phyloP scores from a whole-genome alignment of 53 echinoderm and acorn worm species.

The Temnopleurus reevesii region DNA sequence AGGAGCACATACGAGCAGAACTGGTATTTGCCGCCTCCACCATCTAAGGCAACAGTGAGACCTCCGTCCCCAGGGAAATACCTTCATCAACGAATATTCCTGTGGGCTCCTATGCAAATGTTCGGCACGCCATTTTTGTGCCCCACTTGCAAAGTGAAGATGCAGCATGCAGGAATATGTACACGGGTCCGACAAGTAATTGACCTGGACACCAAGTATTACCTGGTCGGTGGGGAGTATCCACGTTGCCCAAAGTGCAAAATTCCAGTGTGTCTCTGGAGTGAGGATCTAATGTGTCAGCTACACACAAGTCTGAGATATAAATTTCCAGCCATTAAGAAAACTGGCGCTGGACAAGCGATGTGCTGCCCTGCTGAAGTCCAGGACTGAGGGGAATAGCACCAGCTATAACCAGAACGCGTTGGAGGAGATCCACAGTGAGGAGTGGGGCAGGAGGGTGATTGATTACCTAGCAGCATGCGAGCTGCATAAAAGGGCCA shows the following conservation, averaged over 20 bases:
- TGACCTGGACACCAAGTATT: constrained; percentile 53
- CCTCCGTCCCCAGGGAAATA: constrained; percentile 31
- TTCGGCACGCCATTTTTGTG: constrained; percentile 52
- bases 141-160: constrained; percentile 33
- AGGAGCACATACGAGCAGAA: background rate
- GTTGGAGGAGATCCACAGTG: constrained; percentile 62
- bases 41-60: background rate
- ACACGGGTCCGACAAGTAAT: constrained; percentile 53
- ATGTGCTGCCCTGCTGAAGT: constrained; percentile 62
- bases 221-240: constrained; percentile 61
- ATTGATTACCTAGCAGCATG: constrained; percentile 56
- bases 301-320: constrained; percentile 48
- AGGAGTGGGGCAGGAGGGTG: constrained; percentile 61
- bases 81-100: constrained; percentile 31
- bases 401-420: constrained; percentile 59
- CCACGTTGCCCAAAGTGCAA: constrained; percentile 48
- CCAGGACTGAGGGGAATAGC: constrained; percentile 57
- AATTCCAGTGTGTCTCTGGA: constrained; percentile 58
- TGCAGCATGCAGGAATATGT: constrained; percentile 67
- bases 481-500: constrained; percentile 34
- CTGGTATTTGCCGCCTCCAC: constrained; percentile 3
- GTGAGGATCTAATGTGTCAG: constrained; percentile 47
- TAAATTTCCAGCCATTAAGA: constrained; percentile 54
- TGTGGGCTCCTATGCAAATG: constrained; percentile 45
- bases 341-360: constrained; percentile 62